phyloP scores from a whole-genome alignment of 2,888 invertebrate species.

The Dryomyza anilis region DNA sequence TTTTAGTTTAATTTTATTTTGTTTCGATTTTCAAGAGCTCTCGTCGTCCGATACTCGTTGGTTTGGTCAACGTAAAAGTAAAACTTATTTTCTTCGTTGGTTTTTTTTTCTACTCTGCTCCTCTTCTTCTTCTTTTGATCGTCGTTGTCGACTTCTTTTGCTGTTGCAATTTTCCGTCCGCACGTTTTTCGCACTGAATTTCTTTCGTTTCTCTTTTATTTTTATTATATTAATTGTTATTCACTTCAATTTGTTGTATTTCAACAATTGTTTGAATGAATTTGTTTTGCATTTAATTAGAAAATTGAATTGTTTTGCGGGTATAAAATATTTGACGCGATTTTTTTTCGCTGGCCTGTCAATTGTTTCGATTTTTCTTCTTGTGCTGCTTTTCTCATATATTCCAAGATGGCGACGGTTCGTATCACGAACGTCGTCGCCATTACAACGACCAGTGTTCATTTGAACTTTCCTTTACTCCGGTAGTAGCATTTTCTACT shows the following conservation, averaged over 20 bases:
- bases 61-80: conserved; percentile 4
- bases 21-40: too few relatives aligned
- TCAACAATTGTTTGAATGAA: conserved; percentile 30
- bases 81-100: conserved; percentile 33
- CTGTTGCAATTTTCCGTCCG: conserved; percentile 30
- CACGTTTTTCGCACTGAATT: conserved; percentile 32
- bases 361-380: conserved; percentile 48
- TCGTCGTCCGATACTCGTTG: too few relatives aligned
- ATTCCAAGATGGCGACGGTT: conserved; percentile 51
- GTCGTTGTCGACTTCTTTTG: conserved; percentile 30
- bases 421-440: conserved; percentile 8
- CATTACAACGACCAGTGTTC: conserved; percentile 5
- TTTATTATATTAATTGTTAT: conserved; percentile 29
- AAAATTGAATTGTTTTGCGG: conserved; percentile 36
- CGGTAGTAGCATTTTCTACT: too few relatives aligned
- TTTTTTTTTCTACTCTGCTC: conserved; percentile 38
- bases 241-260: conserved; percentile 30
- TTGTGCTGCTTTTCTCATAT: conserved; percentile 46
- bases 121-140: too few relatives aligned
- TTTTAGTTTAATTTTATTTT: too few relatives aligned
- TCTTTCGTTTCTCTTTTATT: too few relatives aligned
- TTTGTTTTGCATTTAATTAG: conserved; percentile 28
- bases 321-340: conserved; percentile 46
- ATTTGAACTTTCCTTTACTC: too few relatives aligned
- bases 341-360: conserved; percentile 44